These are phyloP conservation scores for Microctenopoma steveboyesi DNA, from an alignment of 2,797 vertebrate species.

Conservation along the genomic window DNA sequence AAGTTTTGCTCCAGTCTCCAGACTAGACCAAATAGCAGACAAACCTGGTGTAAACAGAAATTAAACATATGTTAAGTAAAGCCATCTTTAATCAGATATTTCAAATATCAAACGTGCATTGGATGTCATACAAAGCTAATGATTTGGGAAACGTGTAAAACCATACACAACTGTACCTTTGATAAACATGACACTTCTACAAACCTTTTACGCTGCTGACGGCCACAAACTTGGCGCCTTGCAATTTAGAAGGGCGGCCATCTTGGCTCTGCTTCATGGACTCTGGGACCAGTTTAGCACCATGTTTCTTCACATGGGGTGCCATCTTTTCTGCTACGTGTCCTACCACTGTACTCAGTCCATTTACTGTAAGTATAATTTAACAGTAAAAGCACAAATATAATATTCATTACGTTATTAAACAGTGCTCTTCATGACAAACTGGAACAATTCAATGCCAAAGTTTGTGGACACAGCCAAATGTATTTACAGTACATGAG, in stretches of 20 bases:
- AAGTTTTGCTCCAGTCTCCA: conserved; percentile 92
- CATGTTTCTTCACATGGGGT: conserved; percentile 94
- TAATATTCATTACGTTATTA: too few species aligned
- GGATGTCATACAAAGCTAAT: neutral
- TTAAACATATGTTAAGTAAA: neutral
- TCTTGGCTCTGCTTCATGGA: conserved; percentile 91
- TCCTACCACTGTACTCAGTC: conserved; percentile 89
- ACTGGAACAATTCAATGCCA: too few species aligned
- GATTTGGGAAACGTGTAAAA: neutral
- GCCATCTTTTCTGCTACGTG: conserved; percentile 90
- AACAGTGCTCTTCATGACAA: too few species aligned
- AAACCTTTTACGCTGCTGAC: conserved; percentile 91
- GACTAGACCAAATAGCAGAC: conserved; percentile 91
- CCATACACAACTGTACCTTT: neutral
- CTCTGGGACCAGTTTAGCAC: conserved; percentile 92
- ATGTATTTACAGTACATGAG: neutral
- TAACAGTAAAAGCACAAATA: neutral
- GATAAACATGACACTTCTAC: neutral
- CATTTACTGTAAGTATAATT: conserved; percentile 84
- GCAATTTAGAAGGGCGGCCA: conserved; percentile 85
- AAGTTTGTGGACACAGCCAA: neutral
- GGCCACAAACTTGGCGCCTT: conserved; percentile 91
- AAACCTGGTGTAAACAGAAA: conserved; percentile 82
- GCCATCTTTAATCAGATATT: neutral
- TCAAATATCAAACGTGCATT: neutral